Percentiles rank a stretch among this genome's conserved stretches.
Conservation (phyloP, 2,797 vertebrate genomes). For the Melanogrammus aeglefinus region DNA sequence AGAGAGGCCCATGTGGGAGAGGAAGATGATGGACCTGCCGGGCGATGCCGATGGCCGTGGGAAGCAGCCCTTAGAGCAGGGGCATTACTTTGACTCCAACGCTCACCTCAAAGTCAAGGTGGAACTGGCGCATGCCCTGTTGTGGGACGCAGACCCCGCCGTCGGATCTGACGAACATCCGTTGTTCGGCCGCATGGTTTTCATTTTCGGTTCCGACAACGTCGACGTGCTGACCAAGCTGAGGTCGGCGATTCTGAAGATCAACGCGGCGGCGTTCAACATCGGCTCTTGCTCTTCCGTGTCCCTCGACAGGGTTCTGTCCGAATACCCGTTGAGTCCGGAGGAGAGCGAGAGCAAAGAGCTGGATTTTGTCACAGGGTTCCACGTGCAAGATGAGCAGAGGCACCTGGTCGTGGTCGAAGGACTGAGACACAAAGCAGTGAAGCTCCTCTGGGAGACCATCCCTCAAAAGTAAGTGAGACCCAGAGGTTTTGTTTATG, state of each 20-base stretch:
- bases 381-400: constrained; percentile 77
- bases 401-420: constrained; percentile 80
- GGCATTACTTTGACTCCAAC: constrained; percentile 72
- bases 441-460: constrained; percentile 76
- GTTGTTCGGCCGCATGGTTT: constrained; percentile 58
- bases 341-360: constrained; percentile 47
- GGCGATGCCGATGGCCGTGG: constrained; percentile 10
- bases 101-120: constrained; percentile 77
- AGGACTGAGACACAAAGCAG: constrained; percentile 76
- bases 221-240: constrained; percentile 54
- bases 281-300: constrained; percentile 48
- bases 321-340: constrained; percentile 55
- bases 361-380: constrained; percentile 80
- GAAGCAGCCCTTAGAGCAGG: constrained; percentile 50
- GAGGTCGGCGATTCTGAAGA: constrained; percentile 66
- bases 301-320: constrained; percentile 52
- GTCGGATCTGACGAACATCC: background rate
- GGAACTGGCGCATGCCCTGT: constrained; percentile 60
- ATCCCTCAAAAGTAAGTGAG: constrained; percentile 72
- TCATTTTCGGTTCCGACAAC: constrained; percentile 64
- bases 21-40: constrained; percentile 13
- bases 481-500: constrained; percentile 30
- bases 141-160: background rate
- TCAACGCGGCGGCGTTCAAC: constrained; percentile 73
- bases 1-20: constrained; percentile 12